These are phyloP conservation scores for Henricia sp. DNA, from an alignment of 53 echinoderm and acorn worm genomes.

Conservation along the genomic window DNA sequence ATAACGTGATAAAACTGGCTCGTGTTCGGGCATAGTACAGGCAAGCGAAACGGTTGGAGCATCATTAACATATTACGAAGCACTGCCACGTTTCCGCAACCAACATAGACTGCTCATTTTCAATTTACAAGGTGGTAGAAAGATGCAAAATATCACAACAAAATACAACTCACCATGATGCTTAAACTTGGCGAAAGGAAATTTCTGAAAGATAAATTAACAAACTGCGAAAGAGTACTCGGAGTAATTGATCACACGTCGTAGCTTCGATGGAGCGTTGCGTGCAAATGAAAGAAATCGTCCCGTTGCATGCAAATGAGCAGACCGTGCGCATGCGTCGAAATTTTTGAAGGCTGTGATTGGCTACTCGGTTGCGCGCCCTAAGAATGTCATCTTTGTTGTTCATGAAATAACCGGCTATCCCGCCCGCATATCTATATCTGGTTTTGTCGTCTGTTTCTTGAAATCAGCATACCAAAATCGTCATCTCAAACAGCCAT, in stretches of 20 bases:
- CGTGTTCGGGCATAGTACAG: too few relatives aligned
- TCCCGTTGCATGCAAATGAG: slow-evolving; percentile 36
- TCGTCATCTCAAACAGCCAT: too few relatives aligned
- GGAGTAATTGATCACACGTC: not conserved
- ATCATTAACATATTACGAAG: too few relatives aligned
- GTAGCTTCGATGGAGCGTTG: slow-evolving; percentile 25
- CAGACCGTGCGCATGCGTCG: not conserved
- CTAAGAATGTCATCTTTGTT: not conserved
- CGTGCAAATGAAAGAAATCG: slow-evolving; percentile 15
- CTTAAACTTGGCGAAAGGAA: not conserved
- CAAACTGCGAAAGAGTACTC: not conserved
- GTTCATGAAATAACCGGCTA: too few relatives aligned
- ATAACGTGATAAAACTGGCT: too few relatives aligned
- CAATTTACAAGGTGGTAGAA: too few relatives aligned
- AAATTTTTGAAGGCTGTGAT: not conserved
- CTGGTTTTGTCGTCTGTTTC: too few relatives aligned
- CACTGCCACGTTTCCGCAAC: too few relatives aligned
- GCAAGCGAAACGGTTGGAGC: too few relatives aligned
- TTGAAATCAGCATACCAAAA: too few relatives aligned
- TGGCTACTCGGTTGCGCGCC: not conserved
- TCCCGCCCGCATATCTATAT: too few relatives aligned
- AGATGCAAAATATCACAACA: not conserved
- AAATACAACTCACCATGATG: slow-evolving; percentile 15
- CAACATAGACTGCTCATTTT: too few relatives aligned
- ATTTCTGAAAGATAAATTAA: not conserved